Percentiles rank a stretch among this genome's conserved stretches.
phyloP scores from a whole-genome alignment of 2,113 vertebrate species.

The Nipponia nippon region DNA sequence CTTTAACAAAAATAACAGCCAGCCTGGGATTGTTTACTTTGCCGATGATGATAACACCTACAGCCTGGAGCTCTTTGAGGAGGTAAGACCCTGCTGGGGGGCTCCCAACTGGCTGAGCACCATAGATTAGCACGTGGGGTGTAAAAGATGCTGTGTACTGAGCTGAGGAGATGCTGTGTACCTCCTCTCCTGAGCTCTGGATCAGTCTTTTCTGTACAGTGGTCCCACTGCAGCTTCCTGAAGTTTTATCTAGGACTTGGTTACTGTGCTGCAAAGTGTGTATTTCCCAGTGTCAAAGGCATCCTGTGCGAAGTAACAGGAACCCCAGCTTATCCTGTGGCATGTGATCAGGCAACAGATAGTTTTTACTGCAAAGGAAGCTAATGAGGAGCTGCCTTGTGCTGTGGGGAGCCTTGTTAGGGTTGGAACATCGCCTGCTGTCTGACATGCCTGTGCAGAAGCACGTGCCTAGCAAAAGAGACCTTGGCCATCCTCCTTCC shows the following conservation, averaged over 20 bases:
- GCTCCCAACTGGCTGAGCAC: no score
- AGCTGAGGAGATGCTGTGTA: background rate
- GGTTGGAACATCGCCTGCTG: background rate
- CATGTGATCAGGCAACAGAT: background rate
- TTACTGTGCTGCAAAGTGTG: rapidly evolving
- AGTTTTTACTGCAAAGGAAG: background rate
- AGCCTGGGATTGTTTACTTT: slow-evolving; percentile 93
- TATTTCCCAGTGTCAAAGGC: background rate
- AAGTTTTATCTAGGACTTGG: background rate
- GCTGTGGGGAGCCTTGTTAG: background rate
- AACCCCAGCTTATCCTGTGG: background rate
- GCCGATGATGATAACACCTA: slow-evolving; percentile 97
- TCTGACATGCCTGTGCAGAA: rapidly evolving
- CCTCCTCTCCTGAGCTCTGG: background rate
- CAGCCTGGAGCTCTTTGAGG: slow-evolving; percentile 97
- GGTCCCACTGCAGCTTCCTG: background rate
- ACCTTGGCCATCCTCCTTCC: background rate
- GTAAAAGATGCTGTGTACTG: background rate
- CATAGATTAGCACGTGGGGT: background rate
- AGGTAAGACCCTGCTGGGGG: slow-evolving; percentile 75
- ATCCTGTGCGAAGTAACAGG: rapidly evolving
- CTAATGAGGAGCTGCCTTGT: background rate
- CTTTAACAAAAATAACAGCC: slow-evolving; percentile 88
- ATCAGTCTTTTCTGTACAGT: background rate
- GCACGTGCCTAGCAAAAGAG: background rate